These are phyloP conservation scores for Leptinotarsa juncta DNA, from an alignment of 2,888 invertebrate genomes.

Conservation along the genomic window DNA sequence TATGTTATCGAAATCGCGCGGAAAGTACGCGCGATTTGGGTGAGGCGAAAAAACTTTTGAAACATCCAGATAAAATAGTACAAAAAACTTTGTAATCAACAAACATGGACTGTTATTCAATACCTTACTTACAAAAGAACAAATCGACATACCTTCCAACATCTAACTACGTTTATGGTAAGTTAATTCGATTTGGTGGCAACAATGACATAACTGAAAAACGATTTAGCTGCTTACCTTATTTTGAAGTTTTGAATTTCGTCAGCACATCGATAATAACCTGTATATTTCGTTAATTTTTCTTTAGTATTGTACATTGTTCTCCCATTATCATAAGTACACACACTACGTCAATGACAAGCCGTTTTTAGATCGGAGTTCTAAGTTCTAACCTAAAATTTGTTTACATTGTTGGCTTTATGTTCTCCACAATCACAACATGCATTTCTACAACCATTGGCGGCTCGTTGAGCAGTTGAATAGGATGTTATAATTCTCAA, in stretches of 20 bases:
- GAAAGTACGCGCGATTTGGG: too few relatives aligned
- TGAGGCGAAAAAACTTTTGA: too few relatives aligned
- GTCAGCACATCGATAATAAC: slow-evolving; percentile 69
- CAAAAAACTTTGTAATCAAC: too few relatives aligned
- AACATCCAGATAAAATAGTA: too few relatives aligned
- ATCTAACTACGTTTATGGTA: too few relatives aligned
- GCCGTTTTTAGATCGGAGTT: neutral
- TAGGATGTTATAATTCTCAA: too few relatives aligned
- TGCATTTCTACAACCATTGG: neutral
- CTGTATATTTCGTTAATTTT: slow-evolving; percentile 57
- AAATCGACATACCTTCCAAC: too few relatives aligned
- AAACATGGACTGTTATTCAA: too few relatives aligned
- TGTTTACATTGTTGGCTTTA: neutral
- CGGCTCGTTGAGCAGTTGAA: neutral
- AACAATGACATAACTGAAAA: neutral
- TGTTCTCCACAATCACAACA: slow-evolving; percentile 5
- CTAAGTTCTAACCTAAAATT: neutral
- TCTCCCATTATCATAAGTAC: neutral
- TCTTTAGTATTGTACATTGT: slow-evolving; percentile 21
- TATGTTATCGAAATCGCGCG: too few relatives aligned
- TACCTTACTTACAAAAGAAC: too few relatives aligned
- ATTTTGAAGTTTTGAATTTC: slow-evolving; percentile 68
- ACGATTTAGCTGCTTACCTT: slow-evolving; percentile 62
- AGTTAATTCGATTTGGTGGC: neutral
- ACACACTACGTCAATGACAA: too few relatives aligned